These are phyloP conservation scores for Aspidoscelis tigris DNA, from an alignment of 2,113 vertebrate genomes.

Conservation along the genomic window DNA sequence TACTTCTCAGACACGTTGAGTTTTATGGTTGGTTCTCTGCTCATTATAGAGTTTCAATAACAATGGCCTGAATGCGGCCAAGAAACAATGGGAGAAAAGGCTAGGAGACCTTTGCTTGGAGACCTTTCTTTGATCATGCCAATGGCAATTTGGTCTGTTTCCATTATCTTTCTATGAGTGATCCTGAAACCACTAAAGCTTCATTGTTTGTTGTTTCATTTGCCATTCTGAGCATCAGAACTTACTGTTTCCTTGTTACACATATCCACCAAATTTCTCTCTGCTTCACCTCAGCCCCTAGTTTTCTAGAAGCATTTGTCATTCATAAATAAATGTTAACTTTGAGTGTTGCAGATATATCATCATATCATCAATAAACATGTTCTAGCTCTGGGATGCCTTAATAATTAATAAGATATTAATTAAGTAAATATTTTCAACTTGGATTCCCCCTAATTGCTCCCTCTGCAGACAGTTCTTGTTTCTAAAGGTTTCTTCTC, in stretches of 20 bases:
- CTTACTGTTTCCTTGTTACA: background rate
- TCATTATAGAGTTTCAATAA: too few species aligned
- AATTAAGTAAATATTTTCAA: constrained; percentile 10
- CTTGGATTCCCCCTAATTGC: background rate
- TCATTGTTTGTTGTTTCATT: constrained; percentile 4
- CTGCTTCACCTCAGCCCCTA: background rate
- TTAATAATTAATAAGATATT: background rate
- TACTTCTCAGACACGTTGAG: too few species aligned
- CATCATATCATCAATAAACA: background rate
- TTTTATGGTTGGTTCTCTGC: too few species aligned
- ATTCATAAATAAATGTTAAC: background rate
- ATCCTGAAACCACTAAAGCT: background rate
- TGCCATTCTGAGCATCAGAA: background rate
- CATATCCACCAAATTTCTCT: background rate
- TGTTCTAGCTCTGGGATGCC: background rate
- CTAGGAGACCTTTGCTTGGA: too few species aligned
- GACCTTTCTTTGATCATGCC: too few species aligned
- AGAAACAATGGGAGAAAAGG: too few species aligned
- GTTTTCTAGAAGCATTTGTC: background rate
- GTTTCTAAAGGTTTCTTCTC: background rate
- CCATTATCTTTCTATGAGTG: too few species aligned
- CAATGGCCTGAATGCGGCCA: too few species aligned
- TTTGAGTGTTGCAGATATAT: background rate
- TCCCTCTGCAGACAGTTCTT: background rate
- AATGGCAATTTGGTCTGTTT: too few species aligned